Conservation (phyloP, 1,140 invertebrate genomes). For the Coptotermes formosanus region DNA sequence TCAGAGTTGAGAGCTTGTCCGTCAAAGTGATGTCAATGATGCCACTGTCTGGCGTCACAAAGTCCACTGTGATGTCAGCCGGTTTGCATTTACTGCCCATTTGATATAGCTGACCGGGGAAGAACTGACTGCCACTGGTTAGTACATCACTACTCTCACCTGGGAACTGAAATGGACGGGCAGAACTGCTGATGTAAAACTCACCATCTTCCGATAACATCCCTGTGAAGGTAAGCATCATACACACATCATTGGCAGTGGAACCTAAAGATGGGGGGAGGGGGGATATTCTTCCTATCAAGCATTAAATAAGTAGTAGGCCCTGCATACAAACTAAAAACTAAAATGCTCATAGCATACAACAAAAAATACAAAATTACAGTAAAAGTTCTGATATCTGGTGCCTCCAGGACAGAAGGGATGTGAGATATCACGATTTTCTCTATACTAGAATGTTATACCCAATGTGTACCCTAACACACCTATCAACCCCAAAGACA, state of each 20-base stretch:
- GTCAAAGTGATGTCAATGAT: constrained; percentile 57
- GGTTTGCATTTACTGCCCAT: neutral
- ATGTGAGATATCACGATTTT: no score
- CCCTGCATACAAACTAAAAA: no score
- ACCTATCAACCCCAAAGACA: no score
- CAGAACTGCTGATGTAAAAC: constrained; percentile 61
- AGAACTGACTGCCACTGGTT: constrained; percentile 62
- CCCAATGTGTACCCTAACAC: no score
- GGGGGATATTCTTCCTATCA: no score
- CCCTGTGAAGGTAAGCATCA: constrained; percentile 32
- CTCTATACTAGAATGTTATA: no score
- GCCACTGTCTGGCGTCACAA: constrained; percentile 58
- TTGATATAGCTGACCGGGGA: constrained; percentile 54
- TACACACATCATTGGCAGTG: neutral
- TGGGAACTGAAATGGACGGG: constrained; percentile 60
- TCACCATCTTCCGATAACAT: constrained; percentile 41
- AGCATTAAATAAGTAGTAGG: no score
- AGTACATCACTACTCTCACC: constrained; percentile 52
- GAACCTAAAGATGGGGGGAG: no score
- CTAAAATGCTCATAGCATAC: no score
- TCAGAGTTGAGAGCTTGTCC: neutral
- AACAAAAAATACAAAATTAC: no score
- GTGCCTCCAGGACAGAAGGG: no score
- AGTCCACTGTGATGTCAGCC: constrained; percentile 32
- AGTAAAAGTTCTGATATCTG: no score